A percentile compares a stretch with the other conserved stretches of the same genome.
Evolutionary conservation across 2,113 vertebrate genomes (phyloP).

Genomic region (Bubo scandiacus): DNA sequence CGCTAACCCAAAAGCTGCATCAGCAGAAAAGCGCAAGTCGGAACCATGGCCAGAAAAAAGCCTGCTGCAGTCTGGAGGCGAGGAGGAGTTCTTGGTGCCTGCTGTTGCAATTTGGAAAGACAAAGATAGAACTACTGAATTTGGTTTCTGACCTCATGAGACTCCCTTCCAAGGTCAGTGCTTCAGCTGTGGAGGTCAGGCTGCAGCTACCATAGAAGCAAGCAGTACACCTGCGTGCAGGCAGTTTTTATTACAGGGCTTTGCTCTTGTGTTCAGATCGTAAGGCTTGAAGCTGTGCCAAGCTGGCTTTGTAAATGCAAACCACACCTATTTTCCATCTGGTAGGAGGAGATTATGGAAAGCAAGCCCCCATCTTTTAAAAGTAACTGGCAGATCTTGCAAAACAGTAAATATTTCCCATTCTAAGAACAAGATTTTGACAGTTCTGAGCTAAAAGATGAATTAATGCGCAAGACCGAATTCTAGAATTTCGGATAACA

Average conservation of each 20-base stretch:
- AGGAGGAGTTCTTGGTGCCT: not conserved
- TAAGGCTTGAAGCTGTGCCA: not conserved
- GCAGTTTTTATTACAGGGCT: not conserved
- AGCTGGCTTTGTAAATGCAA: not conserved
- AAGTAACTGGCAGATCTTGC: not conserved
- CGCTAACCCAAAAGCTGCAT: not conserved
- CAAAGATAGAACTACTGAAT: not conserved
- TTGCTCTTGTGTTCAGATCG: not conserved
- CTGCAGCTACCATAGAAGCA: not conserved
- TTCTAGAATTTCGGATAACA: not conserved
- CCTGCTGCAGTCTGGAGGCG: not conserved
- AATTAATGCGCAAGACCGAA: not conserved
- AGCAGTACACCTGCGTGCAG: not conserved
- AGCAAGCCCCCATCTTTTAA: not conserved
- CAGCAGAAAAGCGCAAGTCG: not conserved
- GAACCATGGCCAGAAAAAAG: not conserved
- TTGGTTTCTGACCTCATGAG: not conserved
- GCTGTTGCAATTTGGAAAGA: not conserved
- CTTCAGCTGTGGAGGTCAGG: not conserved
- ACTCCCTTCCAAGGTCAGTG: not conserved
- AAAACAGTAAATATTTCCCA: not conserved
- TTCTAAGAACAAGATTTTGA: not conserved
- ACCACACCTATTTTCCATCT: not conserved
- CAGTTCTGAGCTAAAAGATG: not conserved
- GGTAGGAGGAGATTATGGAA: not conserved